Evolutionary conservation across 2,797 vertebrate species (phyloP), one percentile per base, ranked within the genome.

Genomic region (Propithecus perrieri): DNA sequence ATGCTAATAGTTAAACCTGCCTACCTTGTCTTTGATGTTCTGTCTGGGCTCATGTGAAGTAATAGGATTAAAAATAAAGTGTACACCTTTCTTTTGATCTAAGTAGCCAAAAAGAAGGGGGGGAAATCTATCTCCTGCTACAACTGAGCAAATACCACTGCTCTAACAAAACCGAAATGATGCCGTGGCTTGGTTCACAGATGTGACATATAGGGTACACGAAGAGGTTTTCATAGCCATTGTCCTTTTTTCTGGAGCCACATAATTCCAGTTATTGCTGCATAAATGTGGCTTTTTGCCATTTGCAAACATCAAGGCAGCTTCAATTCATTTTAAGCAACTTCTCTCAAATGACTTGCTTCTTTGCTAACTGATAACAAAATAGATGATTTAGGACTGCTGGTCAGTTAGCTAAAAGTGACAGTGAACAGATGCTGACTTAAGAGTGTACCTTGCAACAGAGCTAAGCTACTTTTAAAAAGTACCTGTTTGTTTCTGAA

Each of bases 81-180:
- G 91, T 97, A 98, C 98, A 98, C 98, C 98, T 97, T 98, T 97
- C 98, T 98, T 99, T 99, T 98, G 98, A 99, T 98, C 98, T 98
- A 33, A 33, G 95, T 92, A 97, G 91, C 91, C 89, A 85, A 95
- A 96, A 92, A n/a, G 14, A 30, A 63, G 33, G 53, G 92, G 96
- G 88, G 87, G 41, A 59, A 85, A 46, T 33, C 86, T 67, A 24
- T 92, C 87, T 96, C 53, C 84, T 91, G 80, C 85, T 85, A 20
- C 89, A 92, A 78, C 87, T 87, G 89, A 95, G 71, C 72, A 92
- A 94, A 96, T 96, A 71, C 35, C 79, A 59, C 30, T 93, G 79
- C 83, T 94, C 61, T 67, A 75, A 65, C 65, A 94, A 83, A 95
- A 93, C 75, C 20, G 22, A 86, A 89, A 48, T 7, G 84, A 75